Evolutionary conservation across 2,888 invertebrate species (phyloP), one percentile per base, ranked within the genome.

Genomic region (Caenorhabditis sulstoni): DNA sequence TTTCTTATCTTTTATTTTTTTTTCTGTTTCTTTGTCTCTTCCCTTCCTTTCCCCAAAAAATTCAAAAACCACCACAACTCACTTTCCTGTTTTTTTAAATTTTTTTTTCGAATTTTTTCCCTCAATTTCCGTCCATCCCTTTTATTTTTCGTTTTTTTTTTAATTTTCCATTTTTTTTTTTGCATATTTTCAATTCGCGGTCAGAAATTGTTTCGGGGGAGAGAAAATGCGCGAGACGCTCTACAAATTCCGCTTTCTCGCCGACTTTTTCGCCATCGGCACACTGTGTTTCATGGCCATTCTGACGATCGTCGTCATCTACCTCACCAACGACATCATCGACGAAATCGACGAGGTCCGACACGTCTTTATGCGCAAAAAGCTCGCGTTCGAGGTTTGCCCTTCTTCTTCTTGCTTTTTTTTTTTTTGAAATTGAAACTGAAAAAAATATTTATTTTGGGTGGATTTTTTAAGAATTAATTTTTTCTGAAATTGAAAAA

Each of bases 211-310:
- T n/a, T n/a, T n/a, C n/a, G n/a, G n/a, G n/a, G n/a, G n/a, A n/a
- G n/a, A n/a, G n/a, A 35, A 55, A 35, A 55, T 50, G 20, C 18
- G 44, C 2, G 58, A 61, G 16, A 61, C 62, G 47, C 45, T 77
- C 9, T 77, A 53, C 39, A 77, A 65, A 59, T 77, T 65, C 23
- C 68, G 76, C 37, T 77, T 70, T 22, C 39, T 77, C 22, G 39
- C 59, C 5, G 76, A 77, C 53, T 77, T 77, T 39, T 23, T 64
- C n/a, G 64, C 76, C 5, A 77, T 77, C 20, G 76, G 76, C 55
- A 64, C 37, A n/a, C 52, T 77, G 45, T 77, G 76, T 44, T 70
- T 77, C 12, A 70, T 68, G 64, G n/a, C 52, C 16, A 70, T 65
- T 45, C 41, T 77, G 58, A 70, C 68, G 9, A 8, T 44, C 20